Evolutionary conservation across 2,888 invertebrate genomes (phyloP).

Genomic region (Pollenia angustigena): DNA sequence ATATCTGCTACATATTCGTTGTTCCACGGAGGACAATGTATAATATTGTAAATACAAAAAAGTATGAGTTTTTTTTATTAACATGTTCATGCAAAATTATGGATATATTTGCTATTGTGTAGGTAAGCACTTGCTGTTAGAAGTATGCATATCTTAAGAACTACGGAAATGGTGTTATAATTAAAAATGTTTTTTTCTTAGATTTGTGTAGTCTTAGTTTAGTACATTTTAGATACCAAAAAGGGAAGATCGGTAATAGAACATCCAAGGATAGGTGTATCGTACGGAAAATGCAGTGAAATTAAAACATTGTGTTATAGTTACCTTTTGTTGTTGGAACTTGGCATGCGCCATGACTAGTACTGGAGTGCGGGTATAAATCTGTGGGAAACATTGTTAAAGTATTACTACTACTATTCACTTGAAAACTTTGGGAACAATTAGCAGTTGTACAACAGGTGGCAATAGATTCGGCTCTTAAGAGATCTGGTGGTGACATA

Average conservation of each 20-base stretch:
- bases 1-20: too few species aligned
- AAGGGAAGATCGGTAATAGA: background rate
- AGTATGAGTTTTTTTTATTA: background rate
- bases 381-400: conserved; percentile 63
- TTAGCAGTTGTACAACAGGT: conserved; percentile 75
- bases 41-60: background rate
- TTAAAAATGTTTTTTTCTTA: too few species aligned
- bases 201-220: conserved; percentile 13
- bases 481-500: conserved; percentile 58
- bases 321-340: conserved; percentile 78
- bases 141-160: background rate
- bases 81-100: conserved; percentile 41
- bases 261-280: background rate
- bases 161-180: too few species aligned
- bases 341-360: conserved; percentile 75
- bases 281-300: conserved; percentile 20
- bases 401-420: conserved; percentile 58
- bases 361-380: conserved; percentile 76
- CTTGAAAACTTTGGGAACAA: conserved; percentile 58
- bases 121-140: background rate
- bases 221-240: conserved; percentile 6
- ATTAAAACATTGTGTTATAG: conserved; percentile 59
- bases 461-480: conserved; percentile 60
- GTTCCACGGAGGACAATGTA: too few species aligned
- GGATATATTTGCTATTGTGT: background rate